Base-by-base conservation (phyloP, 2,888 invertebrate species). In the Caenorhabditis imperialis region DNA sequence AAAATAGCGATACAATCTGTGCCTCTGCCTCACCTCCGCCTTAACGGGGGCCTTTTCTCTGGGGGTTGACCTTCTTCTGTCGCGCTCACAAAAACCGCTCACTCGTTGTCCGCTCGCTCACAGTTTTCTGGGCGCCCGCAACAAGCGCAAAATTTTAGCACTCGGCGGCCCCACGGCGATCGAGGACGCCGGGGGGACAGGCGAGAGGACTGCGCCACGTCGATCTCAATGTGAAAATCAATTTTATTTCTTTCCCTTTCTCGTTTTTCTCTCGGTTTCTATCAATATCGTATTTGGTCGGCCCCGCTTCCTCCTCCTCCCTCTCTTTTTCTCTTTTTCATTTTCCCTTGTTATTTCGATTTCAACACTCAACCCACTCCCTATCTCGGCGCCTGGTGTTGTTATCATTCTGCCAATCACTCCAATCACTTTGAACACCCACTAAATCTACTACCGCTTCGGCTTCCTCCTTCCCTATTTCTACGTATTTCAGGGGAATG, bases 271-370 rank as follows among this genome's bases (percentile, higher is more conserved):
- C 54, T 69, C 69, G 67, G 67, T 60, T 60, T 67, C 57, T 67
- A 67, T 67, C 67, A 67, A 67, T 67, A 67, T 67, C 67, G 67
- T 67, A 67, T 67, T 67, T 55, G 55, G 70, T 50, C 70, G n/a
- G 48, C 47, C 33, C 48, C 50, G 61, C 70, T 47, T 47, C 35
- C 22, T 40, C 45, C 37, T 25, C 25, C 33, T 35, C 23, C 38
- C 33, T 48, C 47, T 27, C 38, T 51, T 60, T 60, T 42, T 48
- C 44, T 51, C 51, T 20, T 58, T 50, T 10, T 54, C 50, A 33
- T 47, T 40, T 45, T 42, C 37, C 51, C 5, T 44, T 30, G 30
- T 61, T 44, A 30, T 51, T 60, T 60, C 58, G 12, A 45, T 47
- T 58, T 45, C 35, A n/a, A 14, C 45, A 25, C 20, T 33, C 23